Percentiles rank a stretch among this genome's conserved stretches.
Conservation (phyloP, 1,140 invertebrate species). For the Tribolium castaneum region DNA sequence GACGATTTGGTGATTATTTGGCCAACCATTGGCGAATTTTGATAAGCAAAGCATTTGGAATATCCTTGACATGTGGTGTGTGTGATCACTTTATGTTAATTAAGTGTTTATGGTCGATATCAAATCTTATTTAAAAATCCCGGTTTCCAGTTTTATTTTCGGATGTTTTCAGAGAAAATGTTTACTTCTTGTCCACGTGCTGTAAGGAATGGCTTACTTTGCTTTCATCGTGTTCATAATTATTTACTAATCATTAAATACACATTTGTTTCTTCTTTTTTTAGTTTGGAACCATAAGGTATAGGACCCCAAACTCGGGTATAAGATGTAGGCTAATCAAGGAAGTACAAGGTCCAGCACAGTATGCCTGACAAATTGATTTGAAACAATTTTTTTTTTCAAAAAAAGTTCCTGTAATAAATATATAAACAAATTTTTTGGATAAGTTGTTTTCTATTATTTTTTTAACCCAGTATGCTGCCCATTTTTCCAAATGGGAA, state of each 20-base stretch:
- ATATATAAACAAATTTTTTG: no score
- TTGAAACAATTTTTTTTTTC: no score
- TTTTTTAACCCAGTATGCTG: no score
- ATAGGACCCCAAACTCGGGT: no score
- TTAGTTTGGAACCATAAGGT: no score
- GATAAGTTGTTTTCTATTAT: no score
- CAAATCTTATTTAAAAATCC: not conserved
- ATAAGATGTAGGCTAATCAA: no score
- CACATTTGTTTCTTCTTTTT: not conserved
- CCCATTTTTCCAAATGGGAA: no score
- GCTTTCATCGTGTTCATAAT: not conserved
- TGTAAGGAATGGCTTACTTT: not conserved
- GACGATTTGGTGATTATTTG: not conserved
- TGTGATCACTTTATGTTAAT: not conserved
- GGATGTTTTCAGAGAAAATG: not conserved
- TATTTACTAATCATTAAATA: not conserved
- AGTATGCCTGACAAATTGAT: no score
- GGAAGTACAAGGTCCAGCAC: no score
- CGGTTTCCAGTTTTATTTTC: not conserved
- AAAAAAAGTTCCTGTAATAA: no score
- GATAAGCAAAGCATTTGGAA: not conserved
- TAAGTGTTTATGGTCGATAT: not conserved
- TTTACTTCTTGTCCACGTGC: not conserved
- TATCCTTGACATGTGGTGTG: not conserved
- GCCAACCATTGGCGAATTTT: not conserved